Evolutionary conservation across 2,888 invertebrate species (phyloP).

Genomic region (Endotricha flammealis): DNA sequence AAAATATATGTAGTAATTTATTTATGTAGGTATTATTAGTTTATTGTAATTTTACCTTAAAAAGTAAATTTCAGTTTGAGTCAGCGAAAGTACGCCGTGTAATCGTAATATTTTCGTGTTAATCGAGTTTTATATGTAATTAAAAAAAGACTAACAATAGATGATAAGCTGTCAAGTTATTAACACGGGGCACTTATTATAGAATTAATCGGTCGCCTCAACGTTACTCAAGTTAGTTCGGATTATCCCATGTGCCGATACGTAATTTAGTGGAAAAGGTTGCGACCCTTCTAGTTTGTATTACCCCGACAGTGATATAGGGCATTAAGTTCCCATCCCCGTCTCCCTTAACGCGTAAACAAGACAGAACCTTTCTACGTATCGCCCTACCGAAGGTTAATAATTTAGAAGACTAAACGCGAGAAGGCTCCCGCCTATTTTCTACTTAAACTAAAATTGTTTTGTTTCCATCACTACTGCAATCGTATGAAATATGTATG

Average conservation of each 20-base stretch:
- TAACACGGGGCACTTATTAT: constrained; percentile 50
- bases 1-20: too few relatives aligned
- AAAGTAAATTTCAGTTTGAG: too few relatives aligned
- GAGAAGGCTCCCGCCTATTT: constrained; percentile 57
- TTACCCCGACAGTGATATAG: constrained; percentile 76
- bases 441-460: constrained; percentile 63
- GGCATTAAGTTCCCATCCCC: constrained; percentile 74
- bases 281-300: constrained; percentile 74
- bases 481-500: constrained; percentile 46
- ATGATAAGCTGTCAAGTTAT: constrained; percentile 7
- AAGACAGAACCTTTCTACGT: constrained; percentile 74
- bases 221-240: constrained; percentile 64
- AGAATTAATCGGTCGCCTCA: constrained; percentile 45
- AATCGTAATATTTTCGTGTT: too few relatives aligned
- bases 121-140: too few relatives aligned
- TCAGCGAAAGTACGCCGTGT: too few relatives aligned
- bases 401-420: constrained; percentile 73
- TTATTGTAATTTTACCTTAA: too few relatives aligned
- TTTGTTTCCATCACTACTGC: constrained; percentile 52
- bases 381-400: constrained; percentile 71
- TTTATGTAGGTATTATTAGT: too few relatives aligned
- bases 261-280: constrained; percentile 77
- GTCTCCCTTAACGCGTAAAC: constrained; percentile 75
- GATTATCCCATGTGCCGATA: constrained; percentile 73
- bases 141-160: too few relatives aligned